Evolutionary conservation across 2,888 invertebrate genomes (phyloP).

Genomic region (Dolomedes plantarius): DNA sequence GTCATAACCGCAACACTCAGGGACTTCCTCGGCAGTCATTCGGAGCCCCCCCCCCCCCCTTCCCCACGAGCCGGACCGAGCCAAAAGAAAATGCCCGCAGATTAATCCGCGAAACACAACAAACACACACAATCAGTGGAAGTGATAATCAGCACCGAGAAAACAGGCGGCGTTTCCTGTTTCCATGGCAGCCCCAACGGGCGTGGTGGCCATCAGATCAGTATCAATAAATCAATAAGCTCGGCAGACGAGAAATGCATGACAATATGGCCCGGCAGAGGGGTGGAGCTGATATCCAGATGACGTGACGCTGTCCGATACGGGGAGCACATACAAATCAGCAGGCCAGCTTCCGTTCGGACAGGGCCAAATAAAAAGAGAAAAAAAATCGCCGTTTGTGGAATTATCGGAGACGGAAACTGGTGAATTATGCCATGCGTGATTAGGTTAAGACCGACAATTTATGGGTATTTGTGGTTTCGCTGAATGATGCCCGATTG

Average conservation of each 20-base stretch:
- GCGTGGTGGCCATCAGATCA: constrained; percentile 68
- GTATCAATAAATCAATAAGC: constrained; percentile 71
- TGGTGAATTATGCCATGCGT: constrained; percentile 63
- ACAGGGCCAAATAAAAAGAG: background rate
- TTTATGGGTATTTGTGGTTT: constrained; percentile 19
- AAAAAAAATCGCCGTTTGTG: background rate
- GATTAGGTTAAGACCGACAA: constrained; percentile 55
- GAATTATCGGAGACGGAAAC: constrained; percentile 62
- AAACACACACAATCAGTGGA: constrained; percentile 51
- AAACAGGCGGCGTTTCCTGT: constrained; percentile 41
- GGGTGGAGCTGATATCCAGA: constrained; percentile 69
- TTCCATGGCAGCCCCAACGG: constrained; percentile 66
- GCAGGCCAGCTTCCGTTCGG: constrained; percentile 48
- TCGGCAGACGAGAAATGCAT: constrained; percentile 53
- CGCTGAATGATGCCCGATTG: background rate
- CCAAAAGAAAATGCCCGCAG: background rate
- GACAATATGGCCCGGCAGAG: constrained; percentile 62
- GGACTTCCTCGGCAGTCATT: too few species aligned
- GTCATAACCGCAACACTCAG: too few species aligned
- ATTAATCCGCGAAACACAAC: background rate
- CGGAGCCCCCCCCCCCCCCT: too few species aligned
- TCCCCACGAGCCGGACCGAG: too few species aligned
- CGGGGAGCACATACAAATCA: constrained; percentile 69
- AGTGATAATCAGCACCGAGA: constrained; percentile 55
- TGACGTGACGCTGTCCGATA: constrained; percentile 65